Conservation (phyloP, 1,140 invertebrate genomes). For the Cyrtorhinus lividipennis region DNA sequence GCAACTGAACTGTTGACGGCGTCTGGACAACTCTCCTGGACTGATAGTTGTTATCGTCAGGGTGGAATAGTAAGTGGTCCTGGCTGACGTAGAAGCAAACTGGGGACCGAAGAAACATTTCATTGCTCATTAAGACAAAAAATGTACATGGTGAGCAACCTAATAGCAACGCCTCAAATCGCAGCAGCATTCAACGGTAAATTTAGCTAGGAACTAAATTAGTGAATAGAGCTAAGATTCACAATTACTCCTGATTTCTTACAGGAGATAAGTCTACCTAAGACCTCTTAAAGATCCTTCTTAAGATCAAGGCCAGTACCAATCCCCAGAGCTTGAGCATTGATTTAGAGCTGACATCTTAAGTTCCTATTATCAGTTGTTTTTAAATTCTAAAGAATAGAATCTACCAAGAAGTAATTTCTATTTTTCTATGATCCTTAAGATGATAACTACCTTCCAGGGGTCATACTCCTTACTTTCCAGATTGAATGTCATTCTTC, state of each 20-base stretch:
- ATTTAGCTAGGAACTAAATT: background rate
- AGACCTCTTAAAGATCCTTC: background rate
- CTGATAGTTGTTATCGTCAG: constrained; percentile 63
- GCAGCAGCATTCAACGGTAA: constrained; percentile 8
- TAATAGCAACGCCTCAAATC: background rate
- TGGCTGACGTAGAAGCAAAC: constrained; percentile 70
- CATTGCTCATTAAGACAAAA: background rate
- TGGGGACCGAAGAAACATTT: constrained; percentile 28
- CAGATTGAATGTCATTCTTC: too few species aligned
- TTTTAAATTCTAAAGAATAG: too few species aligned
- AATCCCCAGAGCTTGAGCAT: too few species aligned
- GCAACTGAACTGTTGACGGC: constrained; percentile 66
- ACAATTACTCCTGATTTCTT: background rate
- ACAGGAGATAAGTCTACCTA: background rate
- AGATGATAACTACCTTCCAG: too few species aligned
- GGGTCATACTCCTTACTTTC: too few species aligned
- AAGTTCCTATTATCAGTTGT: too few species aligned
- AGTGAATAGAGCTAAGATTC: background rate
- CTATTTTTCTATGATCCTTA: too few species aligned
- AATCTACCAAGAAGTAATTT: too few species aligned
- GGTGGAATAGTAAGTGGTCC: constrained; percentile 76
- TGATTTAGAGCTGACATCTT: too few species aligned
- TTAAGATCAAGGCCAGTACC: too few species aligned
- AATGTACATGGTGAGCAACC: constrained; percentile 5
- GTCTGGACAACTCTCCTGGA: constrained; percentile 72